Evolutionary conservation across 2,113 vertebrate genomes (phyloP).

Genomic region (Lophura nycthemera): DNA sequence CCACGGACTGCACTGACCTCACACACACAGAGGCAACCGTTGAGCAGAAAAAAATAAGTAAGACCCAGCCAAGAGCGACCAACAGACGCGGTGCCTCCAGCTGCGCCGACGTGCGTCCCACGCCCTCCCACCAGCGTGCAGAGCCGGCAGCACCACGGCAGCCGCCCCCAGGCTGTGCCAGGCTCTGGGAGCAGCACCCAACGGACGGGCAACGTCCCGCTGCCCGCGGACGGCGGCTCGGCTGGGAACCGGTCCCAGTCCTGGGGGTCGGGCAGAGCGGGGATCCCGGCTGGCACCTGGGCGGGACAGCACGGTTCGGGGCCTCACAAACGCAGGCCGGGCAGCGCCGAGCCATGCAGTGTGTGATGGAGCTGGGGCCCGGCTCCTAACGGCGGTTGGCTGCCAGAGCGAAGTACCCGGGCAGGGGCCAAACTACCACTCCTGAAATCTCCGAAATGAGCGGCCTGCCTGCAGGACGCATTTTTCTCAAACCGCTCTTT

Average conservation of each 20-base stretch:
- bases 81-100: neutral
- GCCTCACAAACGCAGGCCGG: neutral
- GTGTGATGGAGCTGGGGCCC: neutral
- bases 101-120: too few relatives aligned
- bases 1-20: neutral
- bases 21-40: neutral
- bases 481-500: neutral
- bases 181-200: rapidly evolving
- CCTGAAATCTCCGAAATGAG: neutral
- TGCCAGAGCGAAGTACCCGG: neutral
- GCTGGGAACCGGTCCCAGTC: neutral
- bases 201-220: neutral
- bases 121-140: neutral
- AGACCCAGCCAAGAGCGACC: neutral
- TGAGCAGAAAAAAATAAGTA: neutral
- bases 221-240: rapidly evolving
- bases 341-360: neutral
- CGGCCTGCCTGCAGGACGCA: neutral
- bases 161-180: neutral
- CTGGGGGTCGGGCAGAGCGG: too few relatives aligned
- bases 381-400: neutral
- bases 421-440: neutral
- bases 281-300: too few relatives aligned
- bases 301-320: rapidly evolving
- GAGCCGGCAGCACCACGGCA: neutral